Conservation (phyloP, 2,797 vertebrate species). For the Zonotrichia albicollis region DNA sequence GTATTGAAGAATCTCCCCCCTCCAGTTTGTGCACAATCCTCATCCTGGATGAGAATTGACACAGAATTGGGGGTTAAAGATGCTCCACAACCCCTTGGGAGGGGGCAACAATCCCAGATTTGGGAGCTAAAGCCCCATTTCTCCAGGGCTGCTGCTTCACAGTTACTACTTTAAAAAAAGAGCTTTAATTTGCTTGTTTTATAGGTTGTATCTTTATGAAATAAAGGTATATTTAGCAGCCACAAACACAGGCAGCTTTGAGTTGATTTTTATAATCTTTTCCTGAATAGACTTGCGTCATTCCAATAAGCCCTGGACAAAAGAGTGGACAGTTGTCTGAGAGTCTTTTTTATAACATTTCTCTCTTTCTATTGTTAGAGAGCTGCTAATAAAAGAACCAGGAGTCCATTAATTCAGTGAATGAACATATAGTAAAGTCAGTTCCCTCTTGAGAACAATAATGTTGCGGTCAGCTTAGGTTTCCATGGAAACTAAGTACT, state of each 20-base stretch:
- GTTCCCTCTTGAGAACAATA: conserved; percentile 84
- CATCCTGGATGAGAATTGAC: neutral
- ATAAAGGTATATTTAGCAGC: conserved; percentile 75
- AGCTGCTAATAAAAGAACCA: conserved; percentile 80
- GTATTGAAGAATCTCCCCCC: accelerated
- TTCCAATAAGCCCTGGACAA: conserved; percentile 76
- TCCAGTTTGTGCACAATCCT: accelerated
- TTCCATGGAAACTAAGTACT: conserved; percentile 85
- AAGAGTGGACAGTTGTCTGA: conserved; percentile 78
- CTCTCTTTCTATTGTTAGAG: conserved; percentile 76
- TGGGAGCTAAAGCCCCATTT: neutral
- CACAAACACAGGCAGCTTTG: conserved; percentile 68
- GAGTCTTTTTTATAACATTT: conserved; percentile 76
- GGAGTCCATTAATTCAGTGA: conserved; percentile 89
- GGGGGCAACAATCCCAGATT: neutral
- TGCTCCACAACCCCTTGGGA: neutral
- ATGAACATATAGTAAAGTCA: conserved; percentile 86
- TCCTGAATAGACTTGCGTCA: conserved; percentile 74
- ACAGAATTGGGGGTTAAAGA: neutral
- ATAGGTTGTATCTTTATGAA: conserved; percentile 74
- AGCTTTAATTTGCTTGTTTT: conserved; percentile 65
- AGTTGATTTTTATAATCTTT: conserved; percentile 81
- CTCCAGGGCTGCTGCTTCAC: neutral
- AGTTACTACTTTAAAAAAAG: neutral
- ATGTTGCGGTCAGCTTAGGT: conserved; percentile 83